Conservation (phyloP, 2,888 invertebrate species). For the Tineola bisselliella region DNA sequence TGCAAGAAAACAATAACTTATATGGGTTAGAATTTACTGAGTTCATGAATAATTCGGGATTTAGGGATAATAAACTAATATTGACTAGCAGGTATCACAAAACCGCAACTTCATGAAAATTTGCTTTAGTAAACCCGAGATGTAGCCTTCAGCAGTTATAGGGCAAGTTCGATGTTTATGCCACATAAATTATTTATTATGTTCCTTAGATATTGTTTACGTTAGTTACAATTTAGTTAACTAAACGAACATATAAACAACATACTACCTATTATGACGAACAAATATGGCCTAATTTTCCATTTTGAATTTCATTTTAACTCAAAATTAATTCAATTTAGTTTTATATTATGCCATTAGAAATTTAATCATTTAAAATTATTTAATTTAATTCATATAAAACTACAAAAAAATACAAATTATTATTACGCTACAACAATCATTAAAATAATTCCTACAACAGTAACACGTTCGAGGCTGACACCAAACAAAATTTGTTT, state of each 20-base stretch:
- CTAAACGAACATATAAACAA: constrained; percentile 20
- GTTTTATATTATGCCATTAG: too few relatives aligned
- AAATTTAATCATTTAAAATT: too few relatives aligned
- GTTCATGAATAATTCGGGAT: constrained; percentile 4
- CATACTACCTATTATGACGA: too few relatives aligned
- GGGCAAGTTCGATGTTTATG: constrained; percentile 47
- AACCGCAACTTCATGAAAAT: constrained; percentile 66
- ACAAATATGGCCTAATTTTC: too few relatives aligned
- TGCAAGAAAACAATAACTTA: constrained; percentile 1
- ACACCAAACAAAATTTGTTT: not conserved
- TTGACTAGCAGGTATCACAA: constrained; percentile 52
- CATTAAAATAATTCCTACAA: not conserved
- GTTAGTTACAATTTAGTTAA: constrained; percentile 44
- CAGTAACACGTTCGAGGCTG: not conserved
- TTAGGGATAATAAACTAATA: constrained; percentile 58
- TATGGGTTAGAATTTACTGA: not conserved
- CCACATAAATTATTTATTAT: constrained; percentile 61
- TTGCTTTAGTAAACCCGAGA: constrained; percentile 25
- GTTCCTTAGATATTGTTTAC: constrained; percentile 54
- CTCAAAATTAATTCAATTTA: too few relatives aligned
- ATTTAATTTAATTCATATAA: too few relatives aligned
- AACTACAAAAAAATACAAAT: too few relatives aligned
- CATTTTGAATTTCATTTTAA: too few relatives aligned
- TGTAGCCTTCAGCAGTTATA: constrained; percentile 4
- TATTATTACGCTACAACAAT: too few relatives aligned